A percentile compares a stretch with the other conserved stretches of the same genome.
These are phyloP conservation scores for Labeo rohita DNA, from an alignment of 2,113 vertebrate genomes.

Conservation along the genomic window DNA sequence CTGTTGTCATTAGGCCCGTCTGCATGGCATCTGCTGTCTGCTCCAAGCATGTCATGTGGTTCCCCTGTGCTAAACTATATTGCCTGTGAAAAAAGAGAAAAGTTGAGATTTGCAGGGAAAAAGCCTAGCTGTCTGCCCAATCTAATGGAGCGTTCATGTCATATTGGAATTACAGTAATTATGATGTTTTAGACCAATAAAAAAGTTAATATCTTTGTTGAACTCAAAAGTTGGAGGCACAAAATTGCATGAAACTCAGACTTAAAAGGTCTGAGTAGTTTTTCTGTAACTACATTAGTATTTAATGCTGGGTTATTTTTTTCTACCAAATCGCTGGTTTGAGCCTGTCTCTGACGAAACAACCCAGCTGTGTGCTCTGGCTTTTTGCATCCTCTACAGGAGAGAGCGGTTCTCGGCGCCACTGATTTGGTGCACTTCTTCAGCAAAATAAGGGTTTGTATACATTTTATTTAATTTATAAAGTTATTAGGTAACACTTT, in stretches of 20 bases:
- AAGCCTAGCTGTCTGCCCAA: background rate
- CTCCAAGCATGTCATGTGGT: background rate
- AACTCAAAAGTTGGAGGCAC: background rate
- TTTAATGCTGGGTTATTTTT: too few species aligned
- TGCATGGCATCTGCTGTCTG: conserved; percentile 6
- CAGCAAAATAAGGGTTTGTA: too few species aligned
- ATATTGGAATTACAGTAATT: background rate
- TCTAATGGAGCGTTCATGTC: background rate
- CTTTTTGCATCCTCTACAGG: too few species aligned
- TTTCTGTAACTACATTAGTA: too few species aligned
- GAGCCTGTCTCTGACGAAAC: too few species aligned
- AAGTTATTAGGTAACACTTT: too few species aligned
- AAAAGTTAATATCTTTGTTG: background rate
- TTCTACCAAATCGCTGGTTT: too few species aligned
- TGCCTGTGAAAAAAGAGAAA: background rate
- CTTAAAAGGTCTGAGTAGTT: too few species aligned
- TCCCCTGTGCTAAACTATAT: background rate
- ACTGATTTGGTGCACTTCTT: too few species aligned
- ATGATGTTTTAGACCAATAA: background rate
- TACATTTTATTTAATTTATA: too few species aligned
- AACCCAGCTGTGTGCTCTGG: too few species aligned
- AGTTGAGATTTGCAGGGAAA: background rate
- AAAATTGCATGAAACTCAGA: background rate
- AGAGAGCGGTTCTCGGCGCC: too few species aligned
- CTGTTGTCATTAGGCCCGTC: background rate